Conservation (phyloP, 2,888 invertebrate genomes). For the Gymnosoma rotundatum region DNA sequence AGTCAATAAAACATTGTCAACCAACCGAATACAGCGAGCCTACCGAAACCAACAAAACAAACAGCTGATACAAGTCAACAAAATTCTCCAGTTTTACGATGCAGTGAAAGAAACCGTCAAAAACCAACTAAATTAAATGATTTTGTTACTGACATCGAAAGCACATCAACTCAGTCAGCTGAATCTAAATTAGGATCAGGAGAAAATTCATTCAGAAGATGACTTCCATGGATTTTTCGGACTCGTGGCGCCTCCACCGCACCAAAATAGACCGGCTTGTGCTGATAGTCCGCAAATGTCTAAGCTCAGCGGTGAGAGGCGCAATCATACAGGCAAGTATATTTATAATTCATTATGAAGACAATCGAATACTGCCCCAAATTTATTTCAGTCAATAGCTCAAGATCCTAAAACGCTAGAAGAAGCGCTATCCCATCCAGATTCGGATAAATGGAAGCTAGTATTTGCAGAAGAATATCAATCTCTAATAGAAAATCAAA, state of each 20-base stretch:
- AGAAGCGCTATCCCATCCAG: conserved; percentile 28
- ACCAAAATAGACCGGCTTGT: conserved; percentile 28
- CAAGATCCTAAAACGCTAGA: conserved; percentile 15
- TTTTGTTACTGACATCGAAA: not conserved
- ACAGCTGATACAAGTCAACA: not conserved
- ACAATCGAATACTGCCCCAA: conserved; percentile 24
- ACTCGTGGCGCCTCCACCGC: conserved; percentile 23
- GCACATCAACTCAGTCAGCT: not conserved
- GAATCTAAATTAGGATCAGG: not conserved
- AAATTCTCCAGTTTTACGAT: conserved; percentile 7
- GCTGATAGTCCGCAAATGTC: conserved; percentile 3
- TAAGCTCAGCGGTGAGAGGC: conserved; percentile 29
- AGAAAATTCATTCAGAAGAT: conserved; percentile 1
- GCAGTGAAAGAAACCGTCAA: conserved; percentile 13
- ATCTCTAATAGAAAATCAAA: conserved; percentile 39
- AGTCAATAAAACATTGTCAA: too few relatives aligned
- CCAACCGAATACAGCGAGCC: too few relatives aligned
- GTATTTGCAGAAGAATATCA: conserved; percentile 60
- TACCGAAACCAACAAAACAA: too few relatives aligned
- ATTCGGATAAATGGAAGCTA: conserved; percentile 40
- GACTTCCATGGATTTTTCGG: conserved; percentile 18
- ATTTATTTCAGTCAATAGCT: conserved; percentile 21
- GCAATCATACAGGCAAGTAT: conserved; percentile 45
- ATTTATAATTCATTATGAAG: not conserved
- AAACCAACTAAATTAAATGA: conserved; percentile 8